Percentiles rank a stretch among this genome's conserved stretches.
These are phyloP conservation scores for Mirza zaza DNA, from an alignment of 2,113 vertebrate genomes.

Conservation along the genomic window DNA sequence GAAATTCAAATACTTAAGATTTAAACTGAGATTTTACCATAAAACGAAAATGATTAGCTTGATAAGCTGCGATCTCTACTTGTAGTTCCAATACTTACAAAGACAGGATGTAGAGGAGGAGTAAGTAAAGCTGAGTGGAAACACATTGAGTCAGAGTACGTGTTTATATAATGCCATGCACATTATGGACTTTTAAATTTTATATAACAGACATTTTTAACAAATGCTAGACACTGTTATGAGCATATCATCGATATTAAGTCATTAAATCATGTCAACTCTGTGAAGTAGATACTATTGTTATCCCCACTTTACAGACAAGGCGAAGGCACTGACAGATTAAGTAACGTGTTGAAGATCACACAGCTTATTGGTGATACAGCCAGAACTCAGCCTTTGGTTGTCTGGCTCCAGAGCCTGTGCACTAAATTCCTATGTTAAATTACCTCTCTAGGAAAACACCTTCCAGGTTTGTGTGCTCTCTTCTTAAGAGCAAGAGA, in stretches of 20 bases:
- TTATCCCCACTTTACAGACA: background rate
- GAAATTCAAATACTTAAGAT: constrained; percentile 20
- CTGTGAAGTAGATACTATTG: background rate
- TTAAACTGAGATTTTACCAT: background rate
- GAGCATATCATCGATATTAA: background rate
- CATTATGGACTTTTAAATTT: background rate
- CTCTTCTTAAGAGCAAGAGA: background rate
- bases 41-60: constrained; percentile 13
- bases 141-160: background rate
- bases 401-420: background rate
- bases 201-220: background rate
- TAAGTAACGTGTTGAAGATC: background rate
- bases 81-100: background rate
- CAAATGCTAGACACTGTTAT: background rate
- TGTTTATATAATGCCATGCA: background rate
- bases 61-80: background rate
- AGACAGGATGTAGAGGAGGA: background rate
- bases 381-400: background rate
- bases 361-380: fast-evolving
- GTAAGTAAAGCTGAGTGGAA: background rate
- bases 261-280: background rate
- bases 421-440: background rate
- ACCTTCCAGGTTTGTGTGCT: background rate
- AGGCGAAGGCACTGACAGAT: background rate
- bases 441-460: background rate